phyloP scores from a whole-genome alignment of 2,888 invertebrate genomes.

The Hybos culiciformis region DNA sequence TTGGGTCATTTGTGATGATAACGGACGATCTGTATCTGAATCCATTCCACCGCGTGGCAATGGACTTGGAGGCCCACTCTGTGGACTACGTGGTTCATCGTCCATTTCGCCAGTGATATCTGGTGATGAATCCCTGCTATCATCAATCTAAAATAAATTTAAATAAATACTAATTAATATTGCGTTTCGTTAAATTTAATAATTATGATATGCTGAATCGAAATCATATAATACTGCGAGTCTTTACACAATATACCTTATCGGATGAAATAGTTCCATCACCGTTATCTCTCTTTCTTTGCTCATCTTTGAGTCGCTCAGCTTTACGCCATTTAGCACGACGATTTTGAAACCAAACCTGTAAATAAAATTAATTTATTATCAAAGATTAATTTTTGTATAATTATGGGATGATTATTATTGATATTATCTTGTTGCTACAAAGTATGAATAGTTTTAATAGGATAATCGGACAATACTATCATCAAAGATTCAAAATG shows the following conservation, averaged over 20 bases:
- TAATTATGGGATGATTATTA: too few species aligned
- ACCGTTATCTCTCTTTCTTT: conserved; percentile 67
- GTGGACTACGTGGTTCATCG: conserved; percentile 29
- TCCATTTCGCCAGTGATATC: conserved; percentile 37
- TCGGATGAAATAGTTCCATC: conserved; percentile 48
- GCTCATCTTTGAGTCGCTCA: conserved; percentile 81
- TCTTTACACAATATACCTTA: conserved; percentile 30
- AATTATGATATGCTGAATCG: not conserved
- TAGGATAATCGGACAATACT: too few species aligned
- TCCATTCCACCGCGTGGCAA: conserved; percentile 31
- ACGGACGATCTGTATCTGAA: conserved; percentile 33
- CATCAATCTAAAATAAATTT: conserved; percentile 30
- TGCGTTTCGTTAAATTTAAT: not conserved
- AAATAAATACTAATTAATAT: too few species aligned
- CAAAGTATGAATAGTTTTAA: too few species aligned
- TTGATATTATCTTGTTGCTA: too few species aligned
- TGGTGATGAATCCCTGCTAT: conserved; percentile 36
- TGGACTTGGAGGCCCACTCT: conserved; percentile 27
- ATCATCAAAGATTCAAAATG: too few species aligned
- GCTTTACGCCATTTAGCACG: conserved; percentile 89
- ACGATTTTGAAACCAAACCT: conserved; percentile 92
- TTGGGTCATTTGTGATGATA: conserved; percentile 34
- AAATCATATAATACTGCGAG: not conserved
- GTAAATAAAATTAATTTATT: conserved; percentile 16
- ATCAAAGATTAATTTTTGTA: too few species aligned